These are phyloP conservation scores for Brachionus plicatilis DNA, from an alignment of 1,140 invertebrate species.

Conservation along the genomic window DNA sequence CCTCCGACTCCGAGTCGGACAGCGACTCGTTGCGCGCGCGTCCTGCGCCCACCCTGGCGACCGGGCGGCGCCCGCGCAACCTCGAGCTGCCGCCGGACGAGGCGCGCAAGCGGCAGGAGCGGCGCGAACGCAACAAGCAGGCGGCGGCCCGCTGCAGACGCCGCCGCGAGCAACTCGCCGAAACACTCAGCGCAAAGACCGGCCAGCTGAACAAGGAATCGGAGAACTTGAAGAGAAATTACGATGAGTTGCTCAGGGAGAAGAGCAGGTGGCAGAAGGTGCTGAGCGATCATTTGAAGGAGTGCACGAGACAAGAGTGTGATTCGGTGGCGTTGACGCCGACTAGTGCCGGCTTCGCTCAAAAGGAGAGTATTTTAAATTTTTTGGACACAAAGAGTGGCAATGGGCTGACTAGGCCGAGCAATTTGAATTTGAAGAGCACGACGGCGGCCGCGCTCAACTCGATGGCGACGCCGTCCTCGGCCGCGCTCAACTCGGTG, in stretches of 20 bases:
- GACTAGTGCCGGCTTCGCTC: neutral
- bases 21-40: neutral
- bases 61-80: slow-evolving; percentile 13
- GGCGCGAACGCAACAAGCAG: slow-evolving; percentile 30
- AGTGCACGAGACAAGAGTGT: neutral
- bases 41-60: slow-evolving; percentile 30
- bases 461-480: neutral
- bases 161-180: neutral
- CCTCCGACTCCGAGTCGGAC: neutral
- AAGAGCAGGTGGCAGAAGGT: neutral
- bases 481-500: neutral
- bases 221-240: slow-evolving; percentile 8
- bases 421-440: neutral
- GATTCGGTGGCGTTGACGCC: neutral
- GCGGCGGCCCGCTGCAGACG: slow-evolving; percentile 21
- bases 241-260: neutral
- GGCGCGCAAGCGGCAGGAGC: neutral
- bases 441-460: neutral
- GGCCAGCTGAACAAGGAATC: neutral
- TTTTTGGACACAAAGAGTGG: neutral
- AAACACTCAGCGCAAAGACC: neutral
- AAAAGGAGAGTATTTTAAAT: neutral
- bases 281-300: neutral
- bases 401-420: neutral
- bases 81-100: slow-evolving; percentile 31